Percentiles rank a stretch among this genome's conserved stretches.
Evolutionary conservation across 2,888 invertebrate species (phyloP).

Genomic region (Erannis defoliaria): DNA sequence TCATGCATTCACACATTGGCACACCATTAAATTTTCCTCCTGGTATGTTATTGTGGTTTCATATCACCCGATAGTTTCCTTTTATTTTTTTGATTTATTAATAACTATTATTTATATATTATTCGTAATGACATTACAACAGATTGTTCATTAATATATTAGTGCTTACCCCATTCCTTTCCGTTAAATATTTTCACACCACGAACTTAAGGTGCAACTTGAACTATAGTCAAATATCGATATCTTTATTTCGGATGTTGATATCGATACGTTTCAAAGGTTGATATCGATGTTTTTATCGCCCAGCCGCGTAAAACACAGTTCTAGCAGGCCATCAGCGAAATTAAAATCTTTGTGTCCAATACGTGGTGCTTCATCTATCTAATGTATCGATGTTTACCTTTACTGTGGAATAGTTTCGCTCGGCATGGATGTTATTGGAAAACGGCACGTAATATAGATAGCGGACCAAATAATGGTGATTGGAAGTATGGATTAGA

Average conservation of each 20-base stretch:
- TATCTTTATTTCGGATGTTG: background rate
- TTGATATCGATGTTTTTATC: conserved; percentile 7
- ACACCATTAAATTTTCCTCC: conserved; percentile 6
- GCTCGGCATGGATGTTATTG: conserved; percentile 6
- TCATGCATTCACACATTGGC: background rate
- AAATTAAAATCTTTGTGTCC: conserved; percentile 24
- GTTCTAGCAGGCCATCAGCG: conserved; percentile 15
- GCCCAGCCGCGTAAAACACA: background rate
- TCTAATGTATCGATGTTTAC: conserved; percentile 19
- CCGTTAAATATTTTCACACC: too few relatives aligned
- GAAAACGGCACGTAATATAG: conserved; percentile 14
- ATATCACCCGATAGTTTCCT: background rate
- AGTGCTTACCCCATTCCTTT: too few relatives aligned
- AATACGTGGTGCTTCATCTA: conserved; percentile 5
- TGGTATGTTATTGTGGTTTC: background rate
- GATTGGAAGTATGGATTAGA: conserved; percentile 14
- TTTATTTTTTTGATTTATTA: too few relatives aligned
- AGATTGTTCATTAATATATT: too few relatives aligned
- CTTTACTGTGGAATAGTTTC: conserved; percentile 8
- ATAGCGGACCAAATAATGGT: conserved; percentile 20
- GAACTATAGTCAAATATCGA: background rate
- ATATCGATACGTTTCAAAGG: conserved; percentile 5
- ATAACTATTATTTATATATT: too few relatives aligned
- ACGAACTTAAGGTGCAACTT: too few relatives aligned
- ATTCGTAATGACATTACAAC: too few relatives aligned